Conservation (phyloP, 2,888 invertebrate species). For the Hymenopus coronatus region DNA sequence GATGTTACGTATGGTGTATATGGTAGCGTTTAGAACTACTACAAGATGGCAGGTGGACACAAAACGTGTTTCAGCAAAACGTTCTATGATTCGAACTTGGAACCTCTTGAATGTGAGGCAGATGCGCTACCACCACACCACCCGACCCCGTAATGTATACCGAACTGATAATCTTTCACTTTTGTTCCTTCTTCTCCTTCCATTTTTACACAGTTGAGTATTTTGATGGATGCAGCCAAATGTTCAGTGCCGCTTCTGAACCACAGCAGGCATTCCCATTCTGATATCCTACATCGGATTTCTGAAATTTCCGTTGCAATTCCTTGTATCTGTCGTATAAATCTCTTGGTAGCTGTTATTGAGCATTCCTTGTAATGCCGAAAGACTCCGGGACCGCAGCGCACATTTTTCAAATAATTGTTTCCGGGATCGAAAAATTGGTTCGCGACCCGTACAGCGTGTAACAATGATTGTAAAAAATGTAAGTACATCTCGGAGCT, state of each 20-base stretch:
- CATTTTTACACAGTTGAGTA: not conserved
- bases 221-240: not conserved
- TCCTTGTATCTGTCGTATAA: not conserved
- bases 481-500: not conserved
- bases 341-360: not conserved
- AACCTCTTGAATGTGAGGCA: too few relatives aligned
- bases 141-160: too few relatives aligned
- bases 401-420: not conserved
- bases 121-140: too few relatives aligned
- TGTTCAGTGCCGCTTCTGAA: not conserved
- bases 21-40: too few relatives aligned
- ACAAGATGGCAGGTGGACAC: too few relatives aligned
- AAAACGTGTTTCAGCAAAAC: too few relatives aligned
- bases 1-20: too few relatives aligned
- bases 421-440: not conserved
- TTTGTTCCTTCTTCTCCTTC: not conserved
- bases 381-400: not conserved
- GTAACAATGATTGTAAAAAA: not conserved
- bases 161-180: not conserved
- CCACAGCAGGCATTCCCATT: not conserved
- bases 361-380: not conserved
- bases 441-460: not conserved
- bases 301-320: not conserved
- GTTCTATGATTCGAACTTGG: too few relatives aligned
- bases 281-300: not conserved